Evolutionary conservation across 1,140 invertebrate species (phyloP), one percentile per base, ranked within the genome.

Genomic region (Lineus longissimus): DNA sequence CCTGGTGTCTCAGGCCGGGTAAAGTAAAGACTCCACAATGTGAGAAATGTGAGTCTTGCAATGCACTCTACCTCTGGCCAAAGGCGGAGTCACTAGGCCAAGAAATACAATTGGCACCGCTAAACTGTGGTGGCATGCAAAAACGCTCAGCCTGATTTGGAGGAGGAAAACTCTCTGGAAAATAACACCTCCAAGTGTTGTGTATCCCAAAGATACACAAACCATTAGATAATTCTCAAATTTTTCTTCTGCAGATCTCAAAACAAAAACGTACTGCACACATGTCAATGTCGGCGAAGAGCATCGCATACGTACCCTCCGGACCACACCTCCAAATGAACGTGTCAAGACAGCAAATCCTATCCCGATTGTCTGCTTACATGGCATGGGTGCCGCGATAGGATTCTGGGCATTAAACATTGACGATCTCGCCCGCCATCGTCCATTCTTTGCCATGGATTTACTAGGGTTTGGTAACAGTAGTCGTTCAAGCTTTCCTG

Each of bases 371-470:
- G 89, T 98, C 25, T 72, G 98, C 69, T 78, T 98, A 11, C 96
- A 98, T 84, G 96, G 95, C 1, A 87, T 98, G 72, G 95, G 91
- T 17, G 88, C 93, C 1, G 95, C 94, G 4, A 87, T 96, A 36
- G 95, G 91, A 0, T 80, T 97, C 15, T 98, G 95, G 95, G 89
- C 90, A 62, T 86, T 93, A 62, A 98, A 98, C 84, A 61, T 79
- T 17, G 75, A 77, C 19, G 25, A 54, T n/a, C 82, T 95, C 15
- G 88, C 91, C 1, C 82, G 84, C 23, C 84, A 88, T 2, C 84
- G 95, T 67, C 91, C 93, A 0, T 89, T 98, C 0, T 95, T 97
- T 84, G 93, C 94, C 0, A 89, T 98, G 73, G 96, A 98, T 83
- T 78, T 97, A 62, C 83, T 97, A 62, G 93, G 96, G 54, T 98